Percentiles rank a stretch among this genome's conserved stretches.
phyloP scores from a whole-genome alignment of 2,888 invertebrate species.

The Anagyrus pseudococci region DNA sequence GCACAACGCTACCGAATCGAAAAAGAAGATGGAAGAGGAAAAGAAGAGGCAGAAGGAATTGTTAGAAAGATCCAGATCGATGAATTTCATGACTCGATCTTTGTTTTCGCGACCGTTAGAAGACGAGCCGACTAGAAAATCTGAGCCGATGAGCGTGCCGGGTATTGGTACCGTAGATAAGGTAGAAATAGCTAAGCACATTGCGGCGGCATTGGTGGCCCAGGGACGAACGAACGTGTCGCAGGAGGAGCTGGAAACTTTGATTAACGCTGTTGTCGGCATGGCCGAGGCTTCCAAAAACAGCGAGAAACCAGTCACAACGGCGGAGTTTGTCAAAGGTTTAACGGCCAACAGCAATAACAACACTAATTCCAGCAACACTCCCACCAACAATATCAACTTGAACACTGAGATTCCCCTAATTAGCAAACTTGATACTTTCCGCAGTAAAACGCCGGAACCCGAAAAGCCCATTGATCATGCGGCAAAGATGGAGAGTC shows the following conservation, averaged over 20 bases:
- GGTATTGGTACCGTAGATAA: slow-evolving; percentile 80
- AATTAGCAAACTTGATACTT: slow-evolving; percentile 18
- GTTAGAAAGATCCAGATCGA: slow-evolving; percentile 48
- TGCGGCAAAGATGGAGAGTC: slow-evolving; percentile 71
- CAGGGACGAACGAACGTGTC: slow-evolving; percentile 84
- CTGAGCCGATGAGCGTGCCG: slow-evolving; percentile 69
- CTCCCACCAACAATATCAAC: slow-evolving; percentile 29
- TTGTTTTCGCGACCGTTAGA: slow-evolving; percentile 47
- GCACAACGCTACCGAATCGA: slow-evolving; percentile 69
- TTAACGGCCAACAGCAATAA: slow-evolving; percentile 42
- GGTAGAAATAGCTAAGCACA: slow-evolving; percentile 79
- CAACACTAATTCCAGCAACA: slow-evolving; percentile 7
- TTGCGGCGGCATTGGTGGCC: slow-evolving; percentile 78
- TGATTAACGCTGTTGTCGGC: slow-evolving; percentile 80
- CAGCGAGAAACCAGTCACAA: slow-evolving; percentile 64
- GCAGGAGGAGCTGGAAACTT: slow-evolving; percentile 77
- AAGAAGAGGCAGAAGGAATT: slow-evolving; percentile 53
- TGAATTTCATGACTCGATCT: slow-evolving; percentile 44
- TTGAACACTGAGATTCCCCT: slow-evolving; percentile 2
- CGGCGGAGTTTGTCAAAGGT: slow-evolving; percentile 64
- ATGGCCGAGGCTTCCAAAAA: slow-evolving; percentile 70
- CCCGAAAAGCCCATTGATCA: slow-evolving; percentile 47
- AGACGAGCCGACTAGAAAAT: slow-evolving; percentile 46
- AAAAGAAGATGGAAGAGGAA: slow-evolving; percentile 60
- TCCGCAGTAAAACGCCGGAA: slow-evolving; percentile 22